Percentiles rank a stretch among this genome's conserved stretches.
Conservation (phyloP, 2,113 vertebrate species). For the Crocuta crocuta region DNA sequence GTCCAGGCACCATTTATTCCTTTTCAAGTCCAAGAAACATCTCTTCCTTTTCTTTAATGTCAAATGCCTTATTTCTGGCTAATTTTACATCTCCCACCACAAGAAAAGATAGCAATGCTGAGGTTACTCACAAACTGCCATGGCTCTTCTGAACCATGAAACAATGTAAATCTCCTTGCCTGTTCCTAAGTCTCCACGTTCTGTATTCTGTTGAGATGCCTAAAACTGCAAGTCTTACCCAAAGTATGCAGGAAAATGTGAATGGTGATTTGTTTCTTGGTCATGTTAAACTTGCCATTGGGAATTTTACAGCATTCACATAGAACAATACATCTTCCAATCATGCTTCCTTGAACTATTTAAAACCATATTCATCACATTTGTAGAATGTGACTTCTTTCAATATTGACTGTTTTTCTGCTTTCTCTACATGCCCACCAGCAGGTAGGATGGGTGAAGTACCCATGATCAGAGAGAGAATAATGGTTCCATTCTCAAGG, state of each 20-base stretch:
- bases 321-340: not conserved
- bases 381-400: not conserved
- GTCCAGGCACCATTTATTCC: not conserved
- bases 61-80: not conserved
- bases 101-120: not conserved
- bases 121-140: not conserved
- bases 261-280: not conserved
- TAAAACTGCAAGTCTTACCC: not conserved
- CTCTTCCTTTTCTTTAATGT: not conserved
- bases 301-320: not conserved
- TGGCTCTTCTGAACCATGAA: not conserved
- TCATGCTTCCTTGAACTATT: not conserved
- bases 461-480: not conserved
- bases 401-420: too few relatives aligned
- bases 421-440: not conserved
- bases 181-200: not conserved
- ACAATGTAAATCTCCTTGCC: not conserved
- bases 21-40: not conserved
- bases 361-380: not conserved
- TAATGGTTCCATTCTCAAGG: not conserved
- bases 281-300: not conserved
- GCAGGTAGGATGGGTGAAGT: not conserved
- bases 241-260: not conserved
- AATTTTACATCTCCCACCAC: not conserved
- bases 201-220: not conserved